Evolutionary conservation across 2,888 invertebrate genomes (phyloP).

Genomic region (Melieria omissa): DNA sequence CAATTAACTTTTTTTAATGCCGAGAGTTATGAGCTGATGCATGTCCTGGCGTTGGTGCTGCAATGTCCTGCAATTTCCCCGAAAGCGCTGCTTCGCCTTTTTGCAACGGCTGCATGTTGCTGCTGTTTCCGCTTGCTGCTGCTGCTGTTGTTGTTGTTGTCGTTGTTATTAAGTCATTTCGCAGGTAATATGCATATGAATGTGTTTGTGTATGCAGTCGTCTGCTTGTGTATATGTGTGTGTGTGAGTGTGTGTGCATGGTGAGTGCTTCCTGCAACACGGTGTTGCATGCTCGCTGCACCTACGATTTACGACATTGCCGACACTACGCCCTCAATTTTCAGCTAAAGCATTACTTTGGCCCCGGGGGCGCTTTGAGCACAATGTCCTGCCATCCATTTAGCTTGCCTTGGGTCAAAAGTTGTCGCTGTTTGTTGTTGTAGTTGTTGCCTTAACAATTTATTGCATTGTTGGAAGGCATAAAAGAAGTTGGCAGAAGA

Average conservation of each 20-base stretch:
- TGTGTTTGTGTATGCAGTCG: no score
- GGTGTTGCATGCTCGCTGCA: no score
- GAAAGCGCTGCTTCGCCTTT: slow-evolving; percentile 5
- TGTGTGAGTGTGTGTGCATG: no score
- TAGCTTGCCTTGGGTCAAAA: no score
- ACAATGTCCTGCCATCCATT: no score
- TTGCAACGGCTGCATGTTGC: slow-evolving; percentile 18
- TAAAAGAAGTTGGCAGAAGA: no score
- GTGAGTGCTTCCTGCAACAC: no score
- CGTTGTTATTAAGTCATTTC: slow-evolving; percentile 59
- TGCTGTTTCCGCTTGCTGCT: slow-evolving; percentile 2
- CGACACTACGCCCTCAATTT: slow-evolving; percentile 35
- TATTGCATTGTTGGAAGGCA: no score
- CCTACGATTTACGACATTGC: slow-evolving; percentile 16
- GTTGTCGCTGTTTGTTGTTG: no score
- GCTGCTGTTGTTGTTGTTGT: not conserved
- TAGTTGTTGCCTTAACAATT: no score
- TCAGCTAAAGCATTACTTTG: slow-evolving; percentile 41
- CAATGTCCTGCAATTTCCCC: slow-evolving; percentile 8
- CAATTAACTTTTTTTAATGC: slow-evolving; percentile 56
- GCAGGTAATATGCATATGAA: slow-evolving; percentile 25
- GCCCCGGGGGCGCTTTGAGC: slow-evolving; percentile 34
- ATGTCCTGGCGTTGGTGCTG: not conserved
- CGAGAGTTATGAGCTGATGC: slow-evolving; percentile 44
- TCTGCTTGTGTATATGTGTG: no score